Evolutionary conservation across 2,797 vertebrate genomes (phyloP), one percentile per base, ranked within the genome.

Genomic region (Rhyacichthys aspro): DNA sequence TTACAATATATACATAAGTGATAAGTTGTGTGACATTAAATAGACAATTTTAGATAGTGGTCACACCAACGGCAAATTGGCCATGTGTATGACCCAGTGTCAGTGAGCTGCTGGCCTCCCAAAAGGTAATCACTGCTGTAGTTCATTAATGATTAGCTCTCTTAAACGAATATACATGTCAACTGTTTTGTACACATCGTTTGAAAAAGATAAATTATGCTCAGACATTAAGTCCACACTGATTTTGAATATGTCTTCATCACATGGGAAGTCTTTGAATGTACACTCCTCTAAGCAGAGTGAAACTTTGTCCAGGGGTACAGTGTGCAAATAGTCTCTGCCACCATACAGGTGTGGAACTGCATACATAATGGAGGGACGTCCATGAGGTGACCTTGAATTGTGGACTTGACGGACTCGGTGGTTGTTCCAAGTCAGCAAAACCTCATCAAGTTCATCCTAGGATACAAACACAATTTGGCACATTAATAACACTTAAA

Each of bases 231-330:
- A 5, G 16, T 72, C 23, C 9, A 46, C 61, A 36, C 52, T 60
- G 12, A 60, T 36, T 28, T 45, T 11, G 39, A 56, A 72, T 10
- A 60, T 16, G 28, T 70, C 41, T 42, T 64, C 39, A 50, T 71
- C 33, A 38, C 48, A 64, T 42, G 46, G 67, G 11, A 58, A 57
- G 43, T 53, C 47, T 32, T 47, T 64, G 39, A 59, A 60, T 14
- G 38, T 41, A 23, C 69, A 63, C 32, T 70, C 55, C 37, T 63
- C 53, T 45, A 62, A 39, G 19, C 54, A 63, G 23, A 63, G 33
- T n/a, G 55, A 12, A 44, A 42, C 34, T 28, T 42, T 46, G 19
- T 63, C 43, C 38, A 55, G 38, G 49, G 28, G 23, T 17, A 50
- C 42, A 53, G 44, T 16, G 9, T 47, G 53, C 47, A 56, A 62